Conservation (phyloP, 2,888 invertebrate species). For the Cheilosia vulpina region DNA sequence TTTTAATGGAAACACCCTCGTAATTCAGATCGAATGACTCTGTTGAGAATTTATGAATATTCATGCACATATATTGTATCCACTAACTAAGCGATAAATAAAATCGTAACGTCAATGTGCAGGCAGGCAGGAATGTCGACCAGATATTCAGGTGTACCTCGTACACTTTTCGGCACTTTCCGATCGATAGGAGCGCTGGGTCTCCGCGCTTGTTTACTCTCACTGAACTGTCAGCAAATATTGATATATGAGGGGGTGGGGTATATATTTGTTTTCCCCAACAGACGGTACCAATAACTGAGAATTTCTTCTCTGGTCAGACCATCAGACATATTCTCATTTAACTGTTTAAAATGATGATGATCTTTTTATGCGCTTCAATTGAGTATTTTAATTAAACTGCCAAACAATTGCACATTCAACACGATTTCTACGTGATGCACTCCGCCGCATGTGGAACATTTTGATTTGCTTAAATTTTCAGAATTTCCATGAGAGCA, state of each 20-base stretch:
- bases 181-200: neutral
- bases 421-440: neutral
- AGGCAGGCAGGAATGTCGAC: neutral
- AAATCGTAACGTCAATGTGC: neutral
- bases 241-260: conserved; percentile 9
- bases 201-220: neutral
- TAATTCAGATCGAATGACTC: conserved; percentile 43
- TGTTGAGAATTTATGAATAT: conserved; percentile 45
- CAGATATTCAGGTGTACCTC: neutral
- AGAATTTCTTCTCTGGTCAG: neutral
- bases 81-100: conserved; percentile 1
- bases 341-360: neutral
- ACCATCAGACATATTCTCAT: neutral
- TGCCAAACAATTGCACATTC: neutral
- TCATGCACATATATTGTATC: conserved; percentile 12
- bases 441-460: conserved; percentile 27
- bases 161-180: neutral
- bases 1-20: conserved; percentile 25
- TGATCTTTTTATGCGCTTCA: neutral
- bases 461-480: neutral
- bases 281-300: neutral
- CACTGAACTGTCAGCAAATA: neutral
- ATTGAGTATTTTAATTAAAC: conserved; percentile 2
- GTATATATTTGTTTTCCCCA: no score
- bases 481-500: neutral